Base-by-base conservation (phyloP, 2,888 invertebrate genomes). In the Alentia gelatinosa region DNA sequence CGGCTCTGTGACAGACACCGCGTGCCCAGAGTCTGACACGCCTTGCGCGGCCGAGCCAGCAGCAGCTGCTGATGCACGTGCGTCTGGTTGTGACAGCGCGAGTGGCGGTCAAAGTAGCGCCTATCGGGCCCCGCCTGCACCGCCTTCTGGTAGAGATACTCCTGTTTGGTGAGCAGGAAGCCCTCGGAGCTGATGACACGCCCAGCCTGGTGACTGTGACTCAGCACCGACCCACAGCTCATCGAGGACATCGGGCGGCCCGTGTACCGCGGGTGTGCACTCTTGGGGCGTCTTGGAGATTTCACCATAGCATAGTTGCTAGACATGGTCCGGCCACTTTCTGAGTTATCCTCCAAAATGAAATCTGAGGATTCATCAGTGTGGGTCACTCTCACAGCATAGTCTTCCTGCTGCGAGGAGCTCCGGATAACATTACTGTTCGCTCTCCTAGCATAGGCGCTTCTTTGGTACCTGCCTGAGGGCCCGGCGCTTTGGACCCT, bases 51-150 rank as follows among this genome's bases (percentile, higher is more conserved):
- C n/a, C 93, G 92, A 35, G 93, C 92, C 40, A 88, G 89, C 5
- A 93, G 91, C n/a, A 93, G 89, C n/a, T 91, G 91, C 12, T 90
- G 89, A 79, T 94, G 94, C 91, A 94, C 93, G 91, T 94, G 94
- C 39, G 91, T 93, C 75, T 94, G 93, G 40, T 94, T 93, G 75
- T 93, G 92, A 91, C 94, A 94, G 9, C 94, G 92, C 0, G 94
- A 93, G 91, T 94, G 94, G 33, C 94, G 90, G 90, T 94, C 94
- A 90, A 94, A 94, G 90, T 94, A 94, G 12, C 93, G 91, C 75
- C 93, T 93, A 42, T 94, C 93, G 3, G 94, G 94, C 0, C 93
- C 93, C 37, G 94, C 47, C 33, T 42, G 42, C 9, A 47, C 47
- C 1, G 86, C 86, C 50, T 86, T 86, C 7, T 47, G 23, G 12